Percentiles rank a stretch among this genome's conserved stretches.
phyloP scores from a whole-genome alignment of 2,113 vertebrate genomes.

The Phaethon lepturus region DNA sequence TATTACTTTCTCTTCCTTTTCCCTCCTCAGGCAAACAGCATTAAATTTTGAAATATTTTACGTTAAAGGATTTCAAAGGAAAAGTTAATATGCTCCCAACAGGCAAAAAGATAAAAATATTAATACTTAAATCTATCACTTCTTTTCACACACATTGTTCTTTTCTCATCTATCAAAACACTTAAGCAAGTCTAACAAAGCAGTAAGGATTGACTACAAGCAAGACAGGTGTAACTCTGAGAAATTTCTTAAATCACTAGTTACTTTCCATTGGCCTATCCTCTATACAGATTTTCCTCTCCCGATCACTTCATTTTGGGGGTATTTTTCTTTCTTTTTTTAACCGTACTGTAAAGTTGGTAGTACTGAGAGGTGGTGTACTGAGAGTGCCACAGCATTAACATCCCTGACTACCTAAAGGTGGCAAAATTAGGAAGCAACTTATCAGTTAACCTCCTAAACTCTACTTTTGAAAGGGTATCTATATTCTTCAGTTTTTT shows the following conservation, averaged over 20 bases:
- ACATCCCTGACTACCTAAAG: background rate
- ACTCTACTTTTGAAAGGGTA: background rate
- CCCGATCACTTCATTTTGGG: background rate
- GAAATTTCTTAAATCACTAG: background rate
- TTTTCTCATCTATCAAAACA: background rate
- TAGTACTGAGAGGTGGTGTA: background rate
- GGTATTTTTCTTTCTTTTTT: background rate
- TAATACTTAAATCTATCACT: background rate
- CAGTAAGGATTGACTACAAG: background rate
- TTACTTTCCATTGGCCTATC: background rate
- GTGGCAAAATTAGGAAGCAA: background rate
- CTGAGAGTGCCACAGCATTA: background rate
- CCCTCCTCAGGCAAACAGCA: background rate
- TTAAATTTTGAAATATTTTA: slow-evolving; percentile 8
- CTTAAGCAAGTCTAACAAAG: background rate
- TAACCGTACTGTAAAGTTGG: background rate
- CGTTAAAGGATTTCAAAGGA: slow-evolving; percentile 11
- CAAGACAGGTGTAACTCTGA: background rate
- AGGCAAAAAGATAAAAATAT: background rate
- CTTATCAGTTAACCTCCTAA: background rate
- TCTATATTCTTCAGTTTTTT: background rate
- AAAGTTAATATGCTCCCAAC: background rate
- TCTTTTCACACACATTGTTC: background rate
- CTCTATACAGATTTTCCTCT: background rate
- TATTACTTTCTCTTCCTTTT: background rate